These are phyloP conservation scores for Sebastiscus albofasciatus DNA, from an alignment of 2,797 vertebrate genomes.

Conservation along the genomic window DNA sequence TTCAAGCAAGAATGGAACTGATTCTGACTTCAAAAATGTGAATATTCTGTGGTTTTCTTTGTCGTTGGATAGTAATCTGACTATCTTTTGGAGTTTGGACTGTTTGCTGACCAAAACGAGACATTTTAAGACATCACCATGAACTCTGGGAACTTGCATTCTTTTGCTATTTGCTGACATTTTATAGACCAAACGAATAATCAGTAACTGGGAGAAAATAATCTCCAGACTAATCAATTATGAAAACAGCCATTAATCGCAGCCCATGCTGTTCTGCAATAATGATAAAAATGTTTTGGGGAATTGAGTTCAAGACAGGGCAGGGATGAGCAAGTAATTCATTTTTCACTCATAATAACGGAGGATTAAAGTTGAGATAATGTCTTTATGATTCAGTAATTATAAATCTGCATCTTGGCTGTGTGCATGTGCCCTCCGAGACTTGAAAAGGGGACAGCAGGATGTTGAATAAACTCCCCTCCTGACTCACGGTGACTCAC, in stretches of 20 bases:
- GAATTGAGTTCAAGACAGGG: not conserved
- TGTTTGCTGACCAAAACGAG: not conserved
- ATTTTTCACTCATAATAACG: slow-evolving; percentile 12
- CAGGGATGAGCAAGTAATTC: not conserved
- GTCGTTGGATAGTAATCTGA: not conserved
- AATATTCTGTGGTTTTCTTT: not conserved
- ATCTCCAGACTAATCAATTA: not conserved
- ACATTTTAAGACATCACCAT: not conserved
- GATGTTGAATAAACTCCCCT: slow-evolving; percentile 60
- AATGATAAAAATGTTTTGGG: not conserved
- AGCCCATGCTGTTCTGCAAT: not conserved
- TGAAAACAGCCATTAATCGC: not conserved
- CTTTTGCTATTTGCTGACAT: not conserved
- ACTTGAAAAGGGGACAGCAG: slow-evolving; percentile 48
- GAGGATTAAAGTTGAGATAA: slow-evolving; percentile 43
- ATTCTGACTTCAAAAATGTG: not conserved
- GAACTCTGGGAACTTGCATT: not conserved
- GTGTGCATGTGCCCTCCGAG: slow-evolving; percentile 23
- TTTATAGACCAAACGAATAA: not conserved
- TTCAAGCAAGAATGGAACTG: not conserved
- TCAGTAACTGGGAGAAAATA: not conserved
- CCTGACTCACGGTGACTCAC: slow-evolving; percentile 52
- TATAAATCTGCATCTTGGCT: slow-evolving; percentile 31
- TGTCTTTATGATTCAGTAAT: slow-evolving; percentile 39
- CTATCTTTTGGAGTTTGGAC: not conserved